Evolutionary conservation across 2,888 invertebrate species (phyloP), one percentile per base, ranked within the genome.

Genomic region (Caenorhabditis panamensis): DNA sequence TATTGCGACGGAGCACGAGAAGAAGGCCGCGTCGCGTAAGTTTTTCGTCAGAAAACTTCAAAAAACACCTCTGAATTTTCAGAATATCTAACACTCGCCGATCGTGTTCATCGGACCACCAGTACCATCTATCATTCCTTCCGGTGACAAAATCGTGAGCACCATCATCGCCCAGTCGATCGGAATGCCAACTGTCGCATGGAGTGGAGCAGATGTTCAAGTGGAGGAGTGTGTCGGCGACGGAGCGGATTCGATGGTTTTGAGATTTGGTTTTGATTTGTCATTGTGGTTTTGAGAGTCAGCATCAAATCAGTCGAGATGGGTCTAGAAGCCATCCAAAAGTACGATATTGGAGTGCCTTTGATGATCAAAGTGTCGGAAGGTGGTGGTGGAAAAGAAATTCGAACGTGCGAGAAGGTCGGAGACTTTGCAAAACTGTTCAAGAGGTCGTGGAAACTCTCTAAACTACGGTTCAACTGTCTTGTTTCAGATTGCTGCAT

Each of bases 331-430:
- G 72, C 63, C 49, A 79, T 79, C 22, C 16, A 95, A 0, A 95
- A 96, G 0, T 94, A 94, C 83, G 95, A 95, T 91, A 97, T 99
- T 86, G 97, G 97, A 18, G 82, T 97, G 94, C 99, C 99, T 0
- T 95, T 99, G 56, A 88, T 88, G 98, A 96, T 99, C 85, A 99
- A 99, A 92, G 99, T 99, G 0, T 96, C 96, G 0, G 98, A 99
- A 93, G 99, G 99, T 64, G 99, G 99, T 49, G 99, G 99, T 37
- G 99, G 99, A 1, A 99, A 99, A 92, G 99, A 98, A 72, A 99
- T 99, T 89, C 93, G 99, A 76, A 97, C 97, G 91, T 96, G 95
- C n/a, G 96, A 96, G 87, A 94, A 94, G 79, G 93, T 95, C 0
- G 96, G 96, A 86, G 97, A 98, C 89, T 96, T 99, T 91, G 94